Percentiles rank a stretch among this genome's conserved stretches.
phyloP scores from a whole-genome alignment of 2,888 invertebrate genomes.

The Tanypteryx hageni region DNA sequence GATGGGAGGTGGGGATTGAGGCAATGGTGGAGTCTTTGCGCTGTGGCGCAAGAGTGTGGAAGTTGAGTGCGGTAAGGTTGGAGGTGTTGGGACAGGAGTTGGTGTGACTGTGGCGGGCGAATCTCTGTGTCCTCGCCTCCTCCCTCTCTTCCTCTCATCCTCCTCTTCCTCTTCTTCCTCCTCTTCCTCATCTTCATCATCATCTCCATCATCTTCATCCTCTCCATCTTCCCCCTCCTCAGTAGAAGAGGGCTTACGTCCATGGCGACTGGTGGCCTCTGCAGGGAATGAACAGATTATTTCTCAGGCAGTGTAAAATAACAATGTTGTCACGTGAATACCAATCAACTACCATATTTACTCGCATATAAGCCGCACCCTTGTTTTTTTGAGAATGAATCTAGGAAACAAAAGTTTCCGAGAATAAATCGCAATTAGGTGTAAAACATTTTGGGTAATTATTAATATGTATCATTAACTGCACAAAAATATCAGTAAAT shows the following conservation, averaged over 20 bases:
- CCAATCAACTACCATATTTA: too few species aligned
- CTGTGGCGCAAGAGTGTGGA: slow-evolving; percentile 38
- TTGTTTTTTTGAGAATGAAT: too few species aligned
- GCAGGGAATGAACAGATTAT: background rate
- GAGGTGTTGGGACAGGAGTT: background rate
- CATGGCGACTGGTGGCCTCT: slow-evolving; percentile 55
- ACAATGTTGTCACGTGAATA: too few species aligned
- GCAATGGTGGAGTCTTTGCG: slow-evolving; percentile 15
- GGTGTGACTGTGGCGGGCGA: background rate
- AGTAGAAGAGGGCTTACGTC: slow-evolving; percentile 43
- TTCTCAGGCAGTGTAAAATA: too few species aligned
- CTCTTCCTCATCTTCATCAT: slow-evolving; percentile 43
- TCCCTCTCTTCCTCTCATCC: background rate
- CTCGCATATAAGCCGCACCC: too few species aligned
- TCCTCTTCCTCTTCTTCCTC: slow-evolving; percentile 30
- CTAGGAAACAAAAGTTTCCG: too few species aligned
- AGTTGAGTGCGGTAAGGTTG: background rate
- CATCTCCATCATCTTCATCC: slow-evolving; percentile 24
- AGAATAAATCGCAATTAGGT: too few species aligned
- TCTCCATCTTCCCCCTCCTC: slow-evolving; percentile 49
- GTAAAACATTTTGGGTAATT: too few species aligned
- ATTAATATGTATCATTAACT: too few species aligned
- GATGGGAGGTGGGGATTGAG: slow-evolving; percentile 36
- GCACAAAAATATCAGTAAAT: too few species aligned
- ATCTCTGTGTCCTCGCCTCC: background rate